Evolutionary conservation across 2,113 vertebrate genomes (phyloP).

Genomic region (Lepisosteus osseus): DNA sequence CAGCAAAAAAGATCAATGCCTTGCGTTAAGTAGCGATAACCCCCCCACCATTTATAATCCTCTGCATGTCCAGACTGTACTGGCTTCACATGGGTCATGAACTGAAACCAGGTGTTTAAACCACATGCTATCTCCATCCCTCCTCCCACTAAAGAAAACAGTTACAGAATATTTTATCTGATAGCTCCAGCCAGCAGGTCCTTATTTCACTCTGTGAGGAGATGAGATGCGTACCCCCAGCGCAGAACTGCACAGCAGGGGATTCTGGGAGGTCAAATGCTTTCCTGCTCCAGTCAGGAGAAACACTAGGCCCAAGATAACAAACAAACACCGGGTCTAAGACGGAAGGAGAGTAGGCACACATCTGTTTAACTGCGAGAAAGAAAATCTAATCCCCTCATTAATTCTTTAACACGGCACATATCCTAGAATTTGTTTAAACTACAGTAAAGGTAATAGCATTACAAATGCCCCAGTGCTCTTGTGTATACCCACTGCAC

Average conservation of each 20-base stretch:
- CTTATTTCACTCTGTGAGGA: neutral
- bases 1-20: conserved; percentile 65
- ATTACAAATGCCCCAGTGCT: conserved; percentile 5
- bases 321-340: neutral
- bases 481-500: neutral
- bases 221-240: neutral
- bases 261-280: conserved; percentile 39
- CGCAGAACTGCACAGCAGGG: conserved; percentile 30
- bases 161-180: conserved; percentile 10
- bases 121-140: neutral
- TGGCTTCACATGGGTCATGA: conserved; percentile 31
- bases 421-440: conserved; percentile 15
- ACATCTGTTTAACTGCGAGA: neutral
- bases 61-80: conserved; percentile 60
- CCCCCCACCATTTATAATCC: conserved; percentile 66
- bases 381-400: conserved; percentile 16
- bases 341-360: conserved; percentile 1
- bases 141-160: neutral
- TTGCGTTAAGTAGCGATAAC: conserved; percentile 73
- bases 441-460: conserved; percentile 14
- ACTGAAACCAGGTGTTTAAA: conserved; percentile 34
- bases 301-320: neutral
- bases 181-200: conserved; percentile 10
- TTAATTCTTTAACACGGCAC: conserved; percentile 6
- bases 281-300: conserved; percentile 16